Evolutionary conservation across 2,797 vertebrate genomes (phyloP), one percentile per base, ranked within the genome.

Genomic region (Balearica regulorum): DNA sequence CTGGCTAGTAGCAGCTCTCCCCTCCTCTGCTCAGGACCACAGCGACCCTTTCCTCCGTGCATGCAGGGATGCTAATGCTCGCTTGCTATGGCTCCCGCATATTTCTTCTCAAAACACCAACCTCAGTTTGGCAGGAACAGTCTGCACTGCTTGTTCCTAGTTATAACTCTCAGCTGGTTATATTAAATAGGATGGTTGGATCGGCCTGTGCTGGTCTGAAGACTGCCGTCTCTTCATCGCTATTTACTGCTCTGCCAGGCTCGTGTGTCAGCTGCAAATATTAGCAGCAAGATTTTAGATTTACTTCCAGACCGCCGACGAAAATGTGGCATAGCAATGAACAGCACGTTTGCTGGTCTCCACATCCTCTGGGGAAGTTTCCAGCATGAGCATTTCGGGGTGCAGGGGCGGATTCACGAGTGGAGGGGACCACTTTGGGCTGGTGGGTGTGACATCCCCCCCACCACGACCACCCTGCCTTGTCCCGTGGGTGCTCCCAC

Each of bases 231-330:
- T 89, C 76, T 90, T 90, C 89, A 33, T 14, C 72, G 20, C 92
- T 91, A 66, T 95, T 94, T 91, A 86, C 88, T 90, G 95, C 87
- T 84, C 83, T 96, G 94, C 87, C 96, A 90, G 90, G 61, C 90
- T 85, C 44, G 3, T 7, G 90, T 94, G 95, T 70, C 93, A 94
- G 89, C 90, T 46, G 82, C 89, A 58, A 60, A 31, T 44, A 66
- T 80, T 83, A 92, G 91, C 96, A 83, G 88, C 61, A n/a, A 55
- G 60, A 54, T 2, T 19, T 80, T 9, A 82, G 94, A 88, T 86
- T 93, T 93, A 88, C 79, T 88, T 83, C 65, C 79, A 94, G 89
- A 58, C 26, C 49, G 1, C 21, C 20, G 81, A 43, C 44, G 75
- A 41, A 61, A 86, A 60, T 1, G 71, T 58, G 88, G 62, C 88